Conservation (phyloP, 2,888 invertebrate species). For the Andrena dorsata region DNA sequence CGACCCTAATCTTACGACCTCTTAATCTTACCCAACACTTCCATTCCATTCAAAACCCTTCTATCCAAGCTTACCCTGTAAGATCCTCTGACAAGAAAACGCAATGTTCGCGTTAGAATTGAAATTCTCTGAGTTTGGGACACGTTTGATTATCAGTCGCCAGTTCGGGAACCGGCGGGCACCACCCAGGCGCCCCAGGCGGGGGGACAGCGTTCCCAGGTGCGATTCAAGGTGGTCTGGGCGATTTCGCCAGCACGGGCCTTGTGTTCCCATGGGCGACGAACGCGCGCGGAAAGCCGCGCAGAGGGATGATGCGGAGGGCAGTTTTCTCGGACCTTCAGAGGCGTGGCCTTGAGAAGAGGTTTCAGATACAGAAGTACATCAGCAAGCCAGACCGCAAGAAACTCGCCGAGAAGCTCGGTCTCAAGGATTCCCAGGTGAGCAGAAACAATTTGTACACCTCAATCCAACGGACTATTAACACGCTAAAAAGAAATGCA, state of each 20-base stretch:
- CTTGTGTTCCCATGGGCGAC: conserved; percentile 94
- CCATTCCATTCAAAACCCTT: background rate
- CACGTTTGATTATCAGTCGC: conserved; percentile 80
- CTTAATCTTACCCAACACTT: no score
- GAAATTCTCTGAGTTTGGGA: background rate
- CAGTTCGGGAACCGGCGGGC: conserved; percentile 85
- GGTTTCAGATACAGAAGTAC: conserved; percentile 98
- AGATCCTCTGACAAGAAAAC: background rate
- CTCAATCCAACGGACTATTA: no score
- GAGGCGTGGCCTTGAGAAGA: conserved; percentile 96
- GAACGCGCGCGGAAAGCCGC: conserved; percentile 95
- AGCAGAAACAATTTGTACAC: conserved; percentile 72
- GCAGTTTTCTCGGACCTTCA: conserved; percentile 99
- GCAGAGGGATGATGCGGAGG: conserved; percentile 98
- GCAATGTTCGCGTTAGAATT: no score
- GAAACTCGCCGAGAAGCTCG: conserved; percentile 97
- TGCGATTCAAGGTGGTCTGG: conserved; percentile 79
- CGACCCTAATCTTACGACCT: no score
- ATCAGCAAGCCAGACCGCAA: conserved; percentile 99
- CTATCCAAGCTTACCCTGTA: background rate
- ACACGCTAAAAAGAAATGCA: no score
- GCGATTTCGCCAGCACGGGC: conserved; percentile 83
- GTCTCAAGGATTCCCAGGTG: conserved; percentile 98
- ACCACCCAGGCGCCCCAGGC: conserved; percentile 80
- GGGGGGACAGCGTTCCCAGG: conserved; percentile 80